Conservation (phyloP, 2,888 invertebrate species). For the Cerceris ruficornis region DNA sequence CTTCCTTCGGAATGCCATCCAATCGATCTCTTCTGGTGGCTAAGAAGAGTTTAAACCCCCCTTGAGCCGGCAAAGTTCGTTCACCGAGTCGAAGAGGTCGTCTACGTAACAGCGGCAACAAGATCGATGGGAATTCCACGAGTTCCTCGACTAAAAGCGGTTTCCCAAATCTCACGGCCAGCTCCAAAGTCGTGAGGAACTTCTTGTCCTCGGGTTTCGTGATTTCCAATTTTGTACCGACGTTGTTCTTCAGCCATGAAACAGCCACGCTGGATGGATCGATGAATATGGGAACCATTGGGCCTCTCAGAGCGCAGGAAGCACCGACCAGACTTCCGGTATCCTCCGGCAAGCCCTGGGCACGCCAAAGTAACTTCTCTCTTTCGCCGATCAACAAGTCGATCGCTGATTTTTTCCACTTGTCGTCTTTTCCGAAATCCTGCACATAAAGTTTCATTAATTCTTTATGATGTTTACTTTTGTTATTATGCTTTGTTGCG, state of each 20-base stretch:
- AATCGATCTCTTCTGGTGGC: constrained; percentile 93
- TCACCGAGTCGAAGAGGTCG: constrained; percentile 75
- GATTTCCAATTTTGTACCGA: constrained; percentile 88
- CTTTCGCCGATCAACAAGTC: constrained; percentile 84
- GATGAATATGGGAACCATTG: constrained; percentile 90
- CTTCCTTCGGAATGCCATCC: constrained; percentile 85
- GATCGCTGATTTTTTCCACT: constrained; percentile 71
- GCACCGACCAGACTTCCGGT: constrained; percentile 78
- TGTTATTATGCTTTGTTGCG: not conserved
- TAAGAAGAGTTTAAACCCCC: constrained; percentile 77
- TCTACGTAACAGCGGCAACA: constrained; percentile 74
- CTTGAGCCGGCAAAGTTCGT: constrained; percentile 72
- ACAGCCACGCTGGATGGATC: constrained; percentile 94
- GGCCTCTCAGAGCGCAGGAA: constrained; percentile 80
- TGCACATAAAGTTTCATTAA: constrained; percentile 18
- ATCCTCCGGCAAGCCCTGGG: constrained; percentile 90
- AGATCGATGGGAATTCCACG: constrained; percentile 73
- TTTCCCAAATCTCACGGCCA: constrained; percentile 86
- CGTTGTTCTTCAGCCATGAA: constrained; percentile 90
- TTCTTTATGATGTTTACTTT: not conserved
- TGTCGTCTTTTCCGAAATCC: constrained; percentile 69
- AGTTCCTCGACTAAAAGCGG: constrained; percentile 77
- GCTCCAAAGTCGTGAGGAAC: constrained; percentile 89
- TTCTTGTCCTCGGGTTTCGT: constrained; percentile 90
- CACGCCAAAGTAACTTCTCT: constrained; percentile 92